phyloP scores from a whole-genome alignment of 2,888 invertebrate genomes.

The Drosophila flavopinicola region DNA sequence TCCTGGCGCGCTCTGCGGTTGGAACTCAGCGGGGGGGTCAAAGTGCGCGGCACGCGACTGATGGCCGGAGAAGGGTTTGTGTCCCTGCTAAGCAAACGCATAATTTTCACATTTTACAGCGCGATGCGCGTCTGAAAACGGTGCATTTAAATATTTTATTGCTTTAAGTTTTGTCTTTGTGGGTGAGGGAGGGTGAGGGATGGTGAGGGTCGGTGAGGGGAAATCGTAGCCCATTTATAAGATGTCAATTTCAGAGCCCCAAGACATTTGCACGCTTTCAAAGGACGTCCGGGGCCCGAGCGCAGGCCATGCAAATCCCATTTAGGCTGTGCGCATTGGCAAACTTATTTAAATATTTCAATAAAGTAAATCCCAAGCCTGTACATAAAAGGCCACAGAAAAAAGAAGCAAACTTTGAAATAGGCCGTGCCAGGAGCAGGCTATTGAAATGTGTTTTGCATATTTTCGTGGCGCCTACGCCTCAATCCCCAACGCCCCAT shows the following conservation, averaged over 20 bases:
- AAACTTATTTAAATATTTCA: conserved; percentile 83
- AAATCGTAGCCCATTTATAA: conserved; percentile 75
- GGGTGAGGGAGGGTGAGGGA: not conserved
- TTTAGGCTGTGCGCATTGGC: conserved; percentile 78
- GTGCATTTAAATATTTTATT: conserved; percentile 73
- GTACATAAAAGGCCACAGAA: conserved; percentile 49
- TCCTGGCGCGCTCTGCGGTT: conserved; percentile 68
- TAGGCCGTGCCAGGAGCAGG: conserved; percentile 33
- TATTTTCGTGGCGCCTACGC: conserved; percentile 55
- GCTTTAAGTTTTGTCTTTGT: conserved; percentile 59
- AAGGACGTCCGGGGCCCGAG: conserved; percentile 42
- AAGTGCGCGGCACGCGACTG: conserved; percentile 61
- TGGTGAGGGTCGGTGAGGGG: not conserved
- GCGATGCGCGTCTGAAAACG: conserved; percentile 52
- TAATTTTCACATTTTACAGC: conserved; percentile 69
- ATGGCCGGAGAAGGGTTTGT: conserved; percentile 49
- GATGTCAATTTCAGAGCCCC: conserved; percentile 76
- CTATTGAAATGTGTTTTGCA: conserved; percentile 64
- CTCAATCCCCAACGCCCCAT: conserved; percentile 26
- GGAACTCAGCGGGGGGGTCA: conserved; percentile 58
- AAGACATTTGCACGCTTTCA: conserved; percentile 55
- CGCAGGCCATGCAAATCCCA: conserved; percentile 67
- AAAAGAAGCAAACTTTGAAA: conserved; percentile 39
- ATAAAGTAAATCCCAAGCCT: conserved; percentile 81
- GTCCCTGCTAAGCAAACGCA: conserved; percentile 62